Conservation (phyloP, 2,797 vertebrate species). For the Eptatretus atami region DNA sequence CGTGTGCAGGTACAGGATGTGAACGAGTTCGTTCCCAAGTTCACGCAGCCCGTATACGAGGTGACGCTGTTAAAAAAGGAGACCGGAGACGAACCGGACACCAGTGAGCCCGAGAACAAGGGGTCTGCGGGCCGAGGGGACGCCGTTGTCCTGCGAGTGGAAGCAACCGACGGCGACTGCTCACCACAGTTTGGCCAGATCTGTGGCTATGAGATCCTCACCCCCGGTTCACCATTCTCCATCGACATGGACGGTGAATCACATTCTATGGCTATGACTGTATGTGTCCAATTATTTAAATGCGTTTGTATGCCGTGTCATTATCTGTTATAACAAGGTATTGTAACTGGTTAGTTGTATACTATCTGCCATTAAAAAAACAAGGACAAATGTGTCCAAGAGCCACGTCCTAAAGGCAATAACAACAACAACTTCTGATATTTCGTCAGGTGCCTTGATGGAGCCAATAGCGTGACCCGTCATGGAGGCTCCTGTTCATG, state of each 20-base stretch:
- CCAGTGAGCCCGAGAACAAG: conserved; percentile 21
- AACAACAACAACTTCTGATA: no score
- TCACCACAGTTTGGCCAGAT: conserved; percentile 97
- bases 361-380: no score
- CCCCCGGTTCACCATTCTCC: conserved; percentile 72
- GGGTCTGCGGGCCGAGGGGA: conserved; percentile 57
- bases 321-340: no score
- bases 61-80: not conserved
- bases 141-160: conserved; percentile 55
- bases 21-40: conserved; percentile 87
- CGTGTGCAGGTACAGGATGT: conserved; percentile 85
- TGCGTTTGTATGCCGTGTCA: not conserved
- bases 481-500: no score
- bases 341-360: no score
- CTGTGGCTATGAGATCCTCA: conserved; percentile 97
- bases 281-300: not conserved
- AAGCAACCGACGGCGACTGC: conserved; percentile 86
- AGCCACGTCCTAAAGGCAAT: no score
- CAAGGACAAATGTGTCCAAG: no score
- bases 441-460: no score
- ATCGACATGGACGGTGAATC: conserved; percentile 68
- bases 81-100: not conserved
- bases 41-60: conserved; percentile 11
- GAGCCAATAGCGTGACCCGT: no score
- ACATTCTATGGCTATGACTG: not conserved